phyloP scores from a whole-genome alignment of 37 sponge, comb jelly and placozoan species.

The Axinella damicornis region DNA sequence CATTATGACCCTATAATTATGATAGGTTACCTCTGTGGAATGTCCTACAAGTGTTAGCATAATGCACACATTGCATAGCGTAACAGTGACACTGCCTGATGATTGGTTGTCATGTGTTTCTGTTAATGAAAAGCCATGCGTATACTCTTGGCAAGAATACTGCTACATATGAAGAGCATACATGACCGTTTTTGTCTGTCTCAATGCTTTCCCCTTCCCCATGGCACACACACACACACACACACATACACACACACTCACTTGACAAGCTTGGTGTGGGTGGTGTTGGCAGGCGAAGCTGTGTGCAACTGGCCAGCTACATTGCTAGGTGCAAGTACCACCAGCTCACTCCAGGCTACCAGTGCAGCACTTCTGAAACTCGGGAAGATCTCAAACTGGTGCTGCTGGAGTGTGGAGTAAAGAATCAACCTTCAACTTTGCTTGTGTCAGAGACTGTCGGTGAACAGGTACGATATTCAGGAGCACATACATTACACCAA shows the following conservation, averaged over 20 bases:
- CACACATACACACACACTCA: neutral
- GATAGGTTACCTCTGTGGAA: too few species aligned
- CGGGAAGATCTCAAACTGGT: constrained; percentile 51
- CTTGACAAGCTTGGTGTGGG: constrained; percentile 55
- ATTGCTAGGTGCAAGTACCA: constrained; percentile 55
- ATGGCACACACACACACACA: neutral
- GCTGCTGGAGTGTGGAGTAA: constrained; percentile 45
- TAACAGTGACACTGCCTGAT: too few species aligned
- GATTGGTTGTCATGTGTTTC: too few species aligned
- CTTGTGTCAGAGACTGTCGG: constrained; percentile 30
- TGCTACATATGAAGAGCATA: too few species aligned
- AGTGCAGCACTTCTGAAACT: constrained; percentile 19
- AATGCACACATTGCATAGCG: too few species aligned
- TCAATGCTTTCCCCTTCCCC: too few species aligned
- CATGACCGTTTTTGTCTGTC: too few species aligned
- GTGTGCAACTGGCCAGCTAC: constrained; percentile 47
- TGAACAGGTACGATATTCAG: neutral
- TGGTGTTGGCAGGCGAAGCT: constrained; percentile 54
- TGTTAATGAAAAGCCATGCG: too few species aligned
- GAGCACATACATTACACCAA: too few species aligned
- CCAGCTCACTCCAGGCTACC: constrained; percentile 26
- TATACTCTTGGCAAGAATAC: too few species aligned
- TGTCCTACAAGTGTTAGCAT: too few species aligned
- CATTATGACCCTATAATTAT: too few species aligned
- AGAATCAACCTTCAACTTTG: constrained; percentile 8